Evolutionary conservation across 2,888 invertebrate genomes (phyloP).

Genomic region (Netelia virgata): DNA sequence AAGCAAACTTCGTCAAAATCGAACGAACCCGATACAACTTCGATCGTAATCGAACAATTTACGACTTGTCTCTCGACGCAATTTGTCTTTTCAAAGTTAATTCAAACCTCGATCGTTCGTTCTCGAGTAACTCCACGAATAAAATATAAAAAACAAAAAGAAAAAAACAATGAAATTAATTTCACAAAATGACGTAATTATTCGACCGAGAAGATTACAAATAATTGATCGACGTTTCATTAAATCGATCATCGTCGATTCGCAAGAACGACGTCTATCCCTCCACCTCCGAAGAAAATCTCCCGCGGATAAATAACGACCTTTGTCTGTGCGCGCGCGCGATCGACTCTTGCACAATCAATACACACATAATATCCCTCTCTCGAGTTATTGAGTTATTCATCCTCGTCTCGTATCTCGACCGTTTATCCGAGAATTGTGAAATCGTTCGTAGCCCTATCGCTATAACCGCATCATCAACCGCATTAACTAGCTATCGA

Average conservation of each 20-base stretch:
- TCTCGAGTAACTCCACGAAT: too few relatives aligned
- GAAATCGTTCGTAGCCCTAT: constrained; percentile 48
- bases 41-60: not conserved
- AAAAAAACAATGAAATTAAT: too few relatives aligned
- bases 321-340: not conserved
- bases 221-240: too few relatives aligned
- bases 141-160: too few relatives aligned
- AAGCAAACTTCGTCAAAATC: not conserved
- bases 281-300: too few relatives aligned
- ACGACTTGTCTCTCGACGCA: too few relatives aligned
- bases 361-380: not conserved
- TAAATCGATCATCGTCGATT: too few relatives aligned
- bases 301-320: not conserved
- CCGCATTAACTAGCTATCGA: constrained; percentile 50
- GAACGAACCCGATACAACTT: not conserved
- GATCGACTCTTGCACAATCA: not conserved
- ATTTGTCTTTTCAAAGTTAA: too few relatives aligned
- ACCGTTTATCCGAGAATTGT: constrained; percentile 51
- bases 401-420: constrained; percentile 33
- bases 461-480: constrained; percentile 30
- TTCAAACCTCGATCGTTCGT: too few relatives aligned
- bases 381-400: constrained; percentile 24
- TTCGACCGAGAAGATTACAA: too few relatives aligned
- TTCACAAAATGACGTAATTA: too few relatives aligned
- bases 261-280: too few relatives aligned